Conservation (phyloP, 2,888 invertebrate species). For the Cartodere bifasciata region DNA sequence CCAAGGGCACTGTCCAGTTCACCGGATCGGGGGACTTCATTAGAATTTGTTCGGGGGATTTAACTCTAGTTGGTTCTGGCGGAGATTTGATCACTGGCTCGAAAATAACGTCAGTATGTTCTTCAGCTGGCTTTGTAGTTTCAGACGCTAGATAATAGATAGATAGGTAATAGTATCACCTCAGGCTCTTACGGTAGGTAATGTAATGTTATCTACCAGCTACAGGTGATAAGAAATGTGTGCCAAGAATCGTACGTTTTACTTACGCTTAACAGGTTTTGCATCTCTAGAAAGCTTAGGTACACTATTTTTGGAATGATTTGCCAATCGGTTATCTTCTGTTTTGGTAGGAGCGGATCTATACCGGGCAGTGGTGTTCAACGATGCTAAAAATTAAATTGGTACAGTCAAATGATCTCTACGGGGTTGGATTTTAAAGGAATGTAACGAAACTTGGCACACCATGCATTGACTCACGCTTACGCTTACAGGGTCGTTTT, state of each 20-base stretch:
- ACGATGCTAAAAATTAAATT: slow-evolving; percentile 50
- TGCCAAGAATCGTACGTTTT: slow-evolving; percentile 33
- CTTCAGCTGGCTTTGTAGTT: too few relatives aligned
- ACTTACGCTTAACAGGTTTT: too few relatives aligned
- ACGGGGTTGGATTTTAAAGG: too few relatives aligned
- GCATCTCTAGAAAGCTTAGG: too few relatives aligned
- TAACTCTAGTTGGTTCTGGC: slow-evolving; percentile 84
- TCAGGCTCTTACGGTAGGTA: too few relatives aligned
- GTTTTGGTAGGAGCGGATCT: slow-evolving; percentile 44
- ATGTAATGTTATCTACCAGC: too few relatives aligned
- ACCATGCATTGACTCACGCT: slow-evolving; percentile 26
- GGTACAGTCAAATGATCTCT: slow-evolving; percentile 18
- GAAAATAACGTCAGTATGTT: slow-evolving; percentile 28
- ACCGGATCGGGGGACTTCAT: slow-evolving; percentile 90
- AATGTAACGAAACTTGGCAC: slow-evolving; percentile 36
- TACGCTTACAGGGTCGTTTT: slow-evolving; percentile 57
- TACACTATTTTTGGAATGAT: too few relatives aligned
- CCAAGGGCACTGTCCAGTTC: slow-evolving; percentile 89
- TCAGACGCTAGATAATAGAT: too few relatives aligned
- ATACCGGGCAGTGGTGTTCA: slow-evolving; percentile 60
- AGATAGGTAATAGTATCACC: too few relatives aligned
- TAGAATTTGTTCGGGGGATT: slow-evolving; percentile 84
- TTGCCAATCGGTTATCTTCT: slow-evolving; percentile 35
- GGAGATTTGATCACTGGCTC: slow-evolving; percentile 82
- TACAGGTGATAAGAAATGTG: slow-evolving; percentile 22